Percentiles rank a stretch among this genome's conserved stretches.
Evolutionary conservation across 2,888 invertebrate genomes (phyloP).

Genomic region (Protonemura montana): DNA sequence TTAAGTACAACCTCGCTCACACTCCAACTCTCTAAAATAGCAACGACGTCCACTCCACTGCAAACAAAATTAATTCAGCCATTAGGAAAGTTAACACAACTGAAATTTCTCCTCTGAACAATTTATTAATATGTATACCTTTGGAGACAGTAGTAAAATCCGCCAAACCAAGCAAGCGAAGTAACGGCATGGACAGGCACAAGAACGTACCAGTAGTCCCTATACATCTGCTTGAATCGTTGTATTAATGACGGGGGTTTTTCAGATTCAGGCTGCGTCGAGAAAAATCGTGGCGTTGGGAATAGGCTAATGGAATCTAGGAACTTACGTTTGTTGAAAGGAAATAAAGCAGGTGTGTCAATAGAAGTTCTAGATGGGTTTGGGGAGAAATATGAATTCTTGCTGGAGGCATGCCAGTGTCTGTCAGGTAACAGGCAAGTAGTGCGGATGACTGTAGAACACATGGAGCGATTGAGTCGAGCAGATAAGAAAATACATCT

Average conservation of each 20-base stretch:
- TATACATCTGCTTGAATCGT: conserved; percentile 89
- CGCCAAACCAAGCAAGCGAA: conserved; percentile 86
- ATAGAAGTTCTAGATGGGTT: not conserved
- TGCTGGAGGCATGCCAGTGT: not conserved
- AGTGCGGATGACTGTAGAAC: not conserved
- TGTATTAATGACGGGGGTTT: conserved; percentile 73
- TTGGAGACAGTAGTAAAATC: conserved; percentile 74
- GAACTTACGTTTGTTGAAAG: not conserved
- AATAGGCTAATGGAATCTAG: not conserved
- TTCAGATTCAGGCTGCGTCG: conserved; percentile 44
- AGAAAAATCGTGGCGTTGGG: not conserved
- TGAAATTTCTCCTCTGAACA: no score
- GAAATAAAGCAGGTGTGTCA: not conserved
- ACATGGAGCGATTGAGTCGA: not conserved
- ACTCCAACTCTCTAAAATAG: conserved; percentile 77
- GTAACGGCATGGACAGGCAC: conserved; percentile 92
- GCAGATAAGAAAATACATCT: not conserved
- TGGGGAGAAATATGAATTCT: not conserved
- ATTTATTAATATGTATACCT: conserved; percentile 36
- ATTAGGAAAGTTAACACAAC: conserved; percentile 21
- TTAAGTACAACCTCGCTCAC: conserved; percentile 80
- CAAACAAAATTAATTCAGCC: conserved; percentile 54
- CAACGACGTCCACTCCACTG: conserved; percentile 92
- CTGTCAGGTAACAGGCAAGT: not conserved
- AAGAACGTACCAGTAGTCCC: conserved; percentile 96